Evolutionary conservation across 2,113 vertebrate species (phyloP).

Genomic region (Nipponia nippon): DNA sequence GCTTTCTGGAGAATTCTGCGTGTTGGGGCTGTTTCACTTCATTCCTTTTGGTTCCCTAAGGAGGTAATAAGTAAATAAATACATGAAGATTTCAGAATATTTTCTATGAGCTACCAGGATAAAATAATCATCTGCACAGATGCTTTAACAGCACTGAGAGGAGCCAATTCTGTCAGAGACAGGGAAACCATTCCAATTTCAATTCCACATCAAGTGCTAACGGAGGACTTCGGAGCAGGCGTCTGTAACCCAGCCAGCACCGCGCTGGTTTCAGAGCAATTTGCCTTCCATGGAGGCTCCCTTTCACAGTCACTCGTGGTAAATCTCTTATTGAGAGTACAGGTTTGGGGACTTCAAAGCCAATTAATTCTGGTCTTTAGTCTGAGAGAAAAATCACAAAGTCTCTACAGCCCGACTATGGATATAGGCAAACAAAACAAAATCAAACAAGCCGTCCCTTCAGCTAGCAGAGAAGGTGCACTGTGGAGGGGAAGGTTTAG

Average conservation of each 20-base stretch:
- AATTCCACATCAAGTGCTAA: neutral
- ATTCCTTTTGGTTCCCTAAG: neutral
- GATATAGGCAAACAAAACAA: neutral
- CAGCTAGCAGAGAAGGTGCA: neutral
- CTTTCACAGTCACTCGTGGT: neutral
- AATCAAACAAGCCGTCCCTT: neutral
- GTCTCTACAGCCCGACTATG: accelerated
- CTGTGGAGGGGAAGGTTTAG: neutral
- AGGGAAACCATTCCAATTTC: neutral
- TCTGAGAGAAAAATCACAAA: neutral
- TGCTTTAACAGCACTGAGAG: neutral
- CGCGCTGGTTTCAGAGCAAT: neutral
- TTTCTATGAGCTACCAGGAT: neutral
- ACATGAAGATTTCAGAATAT: neutral
- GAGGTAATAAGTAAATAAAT: neutral
- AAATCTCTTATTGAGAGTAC: neutral
- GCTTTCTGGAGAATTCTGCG: neutral
- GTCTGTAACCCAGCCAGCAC: neutral
- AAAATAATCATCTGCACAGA: neutral
- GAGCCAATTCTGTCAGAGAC: neutral
- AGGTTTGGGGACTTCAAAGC: neutral
- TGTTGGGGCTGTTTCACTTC: neutral
- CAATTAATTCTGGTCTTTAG: neutral
- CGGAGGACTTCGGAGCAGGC: neutral
- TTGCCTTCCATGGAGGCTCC: neutral